Evolutionary conservation across 2,113 vertebrate species (phyloP), one percentile per base, ranked within the genome.

Genomic region (Lepidothrix coronata): DNA sequence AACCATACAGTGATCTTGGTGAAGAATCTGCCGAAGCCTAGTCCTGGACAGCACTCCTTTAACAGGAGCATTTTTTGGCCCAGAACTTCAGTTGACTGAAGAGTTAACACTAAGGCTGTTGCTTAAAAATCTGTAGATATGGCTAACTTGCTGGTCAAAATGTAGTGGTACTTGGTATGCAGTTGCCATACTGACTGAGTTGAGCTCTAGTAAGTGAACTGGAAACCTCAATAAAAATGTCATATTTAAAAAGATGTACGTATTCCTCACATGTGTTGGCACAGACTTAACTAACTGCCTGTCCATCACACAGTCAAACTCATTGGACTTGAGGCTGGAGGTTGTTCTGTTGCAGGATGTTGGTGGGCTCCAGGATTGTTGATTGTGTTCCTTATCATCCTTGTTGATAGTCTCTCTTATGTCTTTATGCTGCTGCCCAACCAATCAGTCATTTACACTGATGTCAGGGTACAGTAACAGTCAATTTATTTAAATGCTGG

Each of bases 351-450:
- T 82, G 57, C 33, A 67, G 48, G 52, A 43, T 77, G n/a, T 19
- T 57, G 63, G 31, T 57, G 59, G 49, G 23, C 41, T 81, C 35
- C 55, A 48, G 44, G 23, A 51, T 41, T 41, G 39, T 41, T 41
- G 39, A 43, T 17, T 43, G 5, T 37, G 23, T 8, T 84, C 35
- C 54, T 72, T 41, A 55, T 17, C 7, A 7, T 58, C 19, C 11
- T 22, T 84, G 21, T 21, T 0, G 0, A 15, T 28, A 61, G 12
- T 74, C 46, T 41, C 18, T 73, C 2, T 0, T 51, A 43, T 1
- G 13, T 39, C 21, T 68, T 46, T 39, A 21, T 84, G n/a, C n/a
- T 87, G 27, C 9, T 74, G 20, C 46, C 20, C 46, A 52, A 3
- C 13, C 30, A 35, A 48, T 33, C 44, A 51, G 61, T 51, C 66